Evolutionary conservation across 2,797 vertebrate genomes (phyloP), one percentile per base, ranked within the genome.

Genomic region (Microctenopoma steveboyesi): DNA sequence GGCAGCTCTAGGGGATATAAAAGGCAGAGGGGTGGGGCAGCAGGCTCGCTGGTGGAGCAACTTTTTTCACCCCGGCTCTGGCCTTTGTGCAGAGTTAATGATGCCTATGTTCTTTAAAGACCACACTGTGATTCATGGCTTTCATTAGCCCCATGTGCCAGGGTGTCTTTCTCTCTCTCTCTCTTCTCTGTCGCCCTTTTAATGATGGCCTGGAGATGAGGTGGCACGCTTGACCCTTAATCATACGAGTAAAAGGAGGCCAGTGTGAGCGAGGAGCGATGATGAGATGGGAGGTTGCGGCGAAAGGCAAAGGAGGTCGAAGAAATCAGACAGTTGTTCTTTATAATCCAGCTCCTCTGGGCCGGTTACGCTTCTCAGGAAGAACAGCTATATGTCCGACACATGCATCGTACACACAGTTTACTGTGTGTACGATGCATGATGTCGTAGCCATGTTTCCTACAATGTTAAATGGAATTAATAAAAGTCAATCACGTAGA

Each of bases 141-240:
- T 98, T 98, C 97, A 98, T 98, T 98, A 98, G 95, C 93, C 92
- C 93, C 91, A 66, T 95, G 87, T 92, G 91, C 86, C 87, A 81
- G 89, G 80, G 86, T 90, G 83, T 91, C 86, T 88, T 76, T 88
- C 87, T 84, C 76, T 51, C 76, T 57, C 79, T 78, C 81, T 81
- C 88, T 78, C 72, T 70, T 84, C 71, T 84, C 80, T 78, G 80
- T 84, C 89, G 78, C 67, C 81, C 84, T 83, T 96, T 95, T 96
- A 97, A 96, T 98, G 96, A 98, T 95, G 95, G 95, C 96, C 96
- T 95, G 95, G 94, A 95, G 95, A 98, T 95, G 95, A 96, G 97
- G 96, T 95, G 96, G 96, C 95, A 96, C 93, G 57, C 95, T 95
- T 97, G 96, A 97, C 97, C 97, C 96, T 98, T 96, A 96, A 96